These are phyloP conservation scores for Daphoenositta chrysoptera DNA, from an alignment of 2,113 vertebrate genomes.

Conservation along the genomic window DNA sequence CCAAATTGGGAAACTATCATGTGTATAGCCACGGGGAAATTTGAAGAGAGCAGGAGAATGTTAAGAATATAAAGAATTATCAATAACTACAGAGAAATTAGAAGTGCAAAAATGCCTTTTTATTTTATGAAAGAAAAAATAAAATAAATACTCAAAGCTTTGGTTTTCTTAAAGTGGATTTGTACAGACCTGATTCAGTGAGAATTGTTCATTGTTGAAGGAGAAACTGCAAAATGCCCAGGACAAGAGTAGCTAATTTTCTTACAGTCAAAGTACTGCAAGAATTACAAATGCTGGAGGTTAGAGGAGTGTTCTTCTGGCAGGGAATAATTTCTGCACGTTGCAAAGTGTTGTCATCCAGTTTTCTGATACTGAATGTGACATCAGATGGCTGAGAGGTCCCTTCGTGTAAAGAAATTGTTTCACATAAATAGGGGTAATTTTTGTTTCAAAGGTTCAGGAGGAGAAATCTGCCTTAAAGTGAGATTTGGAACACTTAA, in stretches of 20 bases:
- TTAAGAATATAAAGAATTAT: neutral
- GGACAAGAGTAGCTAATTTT: neutral
- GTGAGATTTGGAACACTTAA: neutral
- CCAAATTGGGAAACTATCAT: accelerated
- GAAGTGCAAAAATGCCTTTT: neutral
- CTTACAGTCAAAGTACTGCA: neutral
- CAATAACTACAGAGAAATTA: neutral
- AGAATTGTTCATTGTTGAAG: neutral
- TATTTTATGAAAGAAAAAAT: neutral
- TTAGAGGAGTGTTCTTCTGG: neutral
- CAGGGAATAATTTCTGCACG: neutral
- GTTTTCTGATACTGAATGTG: neutral
- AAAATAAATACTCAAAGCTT: neutral
- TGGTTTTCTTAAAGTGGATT: neutral
- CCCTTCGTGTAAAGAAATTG: neutral
- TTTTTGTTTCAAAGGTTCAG: neutral
- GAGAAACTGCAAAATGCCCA: neutral
- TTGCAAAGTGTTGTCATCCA: neutral
- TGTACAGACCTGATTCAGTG: neutral
- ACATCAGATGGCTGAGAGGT: neutral
- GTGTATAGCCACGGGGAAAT: neutral
- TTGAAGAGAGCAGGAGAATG: neutral
- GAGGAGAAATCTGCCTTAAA: neutral
- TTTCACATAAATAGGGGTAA: neutral
- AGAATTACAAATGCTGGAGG: neutral